These are phyloP conservation scores for Noctuana brunneofusca DNA, from an alignment of 2,888 invertebrate genomes.

Conservation along the genomic window DNA sequence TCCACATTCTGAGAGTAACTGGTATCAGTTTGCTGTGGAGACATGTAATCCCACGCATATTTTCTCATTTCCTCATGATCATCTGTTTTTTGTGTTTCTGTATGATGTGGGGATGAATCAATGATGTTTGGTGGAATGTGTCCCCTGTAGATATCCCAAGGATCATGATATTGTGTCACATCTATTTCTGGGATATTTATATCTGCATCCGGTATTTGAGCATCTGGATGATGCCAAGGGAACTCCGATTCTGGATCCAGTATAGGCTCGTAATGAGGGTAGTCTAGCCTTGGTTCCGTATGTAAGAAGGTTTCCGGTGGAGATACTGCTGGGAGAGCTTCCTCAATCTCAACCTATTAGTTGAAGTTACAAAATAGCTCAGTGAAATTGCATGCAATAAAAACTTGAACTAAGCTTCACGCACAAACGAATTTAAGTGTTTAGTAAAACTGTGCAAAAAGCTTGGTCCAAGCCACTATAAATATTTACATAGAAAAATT, in stretches of 20 bases:
- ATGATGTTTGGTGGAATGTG: slow-evolving; percentile 65
- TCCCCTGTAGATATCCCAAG: slow-evolving; percentile 88
- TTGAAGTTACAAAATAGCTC: slow-evolving; percentile 74
- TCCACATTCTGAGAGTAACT: neutral
- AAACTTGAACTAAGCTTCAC: slow-evolving; percentile 72
- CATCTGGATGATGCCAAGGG: slow-evolving; percentile 73
- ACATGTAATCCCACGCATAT: slow-evolving; percentile 63
- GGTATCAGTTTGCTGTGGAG: slow-evolving; percentile 36
- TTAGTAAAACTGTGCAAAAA: slow-evolving; percentile 56
- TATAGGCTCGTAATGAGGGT: slow-evolving; percentile 59
- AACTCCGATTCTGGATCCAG: slow-evolving; percentile 73
- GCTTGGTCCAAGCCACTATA: slow-evolving; percentile 71
- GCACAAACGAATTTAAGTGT: slow-evolving; percentile 45
- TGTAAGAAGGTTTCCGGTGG: slow-evolving; percentile 53
- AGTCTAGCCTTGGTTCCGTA: slow-evolving; percentile 39
- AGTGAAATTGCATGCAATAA: slow-evolving; percentile 73
- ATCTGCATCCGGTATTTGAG: slow-evolving; percentile 51
- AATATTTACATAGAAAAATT: slow-evolving; percentile 48
- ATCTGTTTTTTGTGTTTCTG: slow-evolving; percentile 44
- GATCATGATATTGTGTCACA: slow-evolving; percentile 81
- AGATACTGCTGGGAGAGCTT: slow-evolving; percentile 49
- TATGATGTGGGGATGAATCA: slow-evolving; percentile 41
- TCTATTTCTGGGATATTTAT: slow-evolving; percentile 50
- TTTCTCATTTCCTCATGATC: slow-evolving; percentile 60
- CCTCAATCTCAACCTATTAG: slow-evolving; percentile 73